These are phyloP conservation scores for Caenorhabditis sp. DNA, from an alignment of 2,888 invertebrate species.

Conservation along the genomic window DNA sequence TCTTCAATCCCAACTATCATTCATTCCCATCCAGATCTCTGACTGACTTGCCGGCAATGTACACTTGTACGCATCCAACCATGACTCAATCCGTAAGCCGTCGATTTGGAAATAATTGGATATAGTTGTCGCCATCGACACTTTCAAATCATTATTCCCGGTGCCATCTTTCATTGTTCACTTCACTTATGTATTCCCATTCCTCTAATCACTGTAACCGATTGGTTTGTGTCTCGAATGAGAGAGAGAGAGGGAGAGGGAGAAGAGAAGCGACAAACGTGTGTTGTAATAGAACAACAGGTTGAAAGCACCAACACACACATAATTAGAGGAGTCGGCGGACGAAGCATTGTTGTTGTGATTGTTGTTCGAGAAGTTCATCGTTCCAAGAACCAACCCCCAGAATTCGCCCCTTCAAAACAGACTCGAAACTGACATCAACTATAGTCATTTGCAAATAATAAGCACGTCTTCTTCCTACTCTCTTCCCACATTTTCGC, in stretches of 20 bases:
- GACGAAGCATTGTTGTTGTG: slow-evolving; percentile 30
- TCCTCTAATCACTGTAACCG: slow-evolving; percentile 38
- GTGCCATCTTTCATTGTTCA: slow-evolving; percentile 32
- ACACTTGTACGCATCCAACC: slow-evolving; percentile 44
- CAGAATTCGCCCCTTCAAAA: neutral
- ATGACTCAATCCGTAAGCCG: slow-evolving; percentile 54
- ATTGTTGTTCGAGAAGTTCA: neutral
- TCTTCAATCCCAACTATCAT: slow-evolving; percentile 5
- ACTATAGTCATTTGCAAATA: neutral
- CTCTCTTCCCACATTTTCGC: neutral
- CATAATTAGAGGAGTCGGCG: slow-evolving; percentile 28
- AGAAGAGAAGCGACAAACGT: slow-evolving; percentile 34
- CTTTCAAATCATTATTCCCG: slow-evolving; percentile 28
- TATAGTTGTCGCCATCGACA: slow-evolving; percentile 46
- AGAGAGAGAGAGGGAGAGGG: too few species aligned
- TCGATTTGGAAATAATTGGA: slow-evolving; percentile 61
- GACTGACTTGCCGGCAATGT: slow-evolving; percentile 10
- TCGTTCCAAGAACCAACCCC: neutral
- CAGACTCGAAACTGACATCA: neutral
- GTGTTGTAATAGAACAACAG: slow-evolving; percentile 52
- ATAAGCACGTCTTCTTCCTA: neutral
- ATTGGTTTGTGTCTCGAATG: slow-evolving; percentile 23
- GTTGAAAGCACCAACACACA: slow-evolving; percentile 24
- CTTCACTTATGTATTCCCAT: neutral
- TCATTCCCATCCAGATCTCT: slow-evolving; percentile 34